Base-by-base conservation (phyloP, 2,888 invertebrate genomes). In the Amitus sp. region DNA sequence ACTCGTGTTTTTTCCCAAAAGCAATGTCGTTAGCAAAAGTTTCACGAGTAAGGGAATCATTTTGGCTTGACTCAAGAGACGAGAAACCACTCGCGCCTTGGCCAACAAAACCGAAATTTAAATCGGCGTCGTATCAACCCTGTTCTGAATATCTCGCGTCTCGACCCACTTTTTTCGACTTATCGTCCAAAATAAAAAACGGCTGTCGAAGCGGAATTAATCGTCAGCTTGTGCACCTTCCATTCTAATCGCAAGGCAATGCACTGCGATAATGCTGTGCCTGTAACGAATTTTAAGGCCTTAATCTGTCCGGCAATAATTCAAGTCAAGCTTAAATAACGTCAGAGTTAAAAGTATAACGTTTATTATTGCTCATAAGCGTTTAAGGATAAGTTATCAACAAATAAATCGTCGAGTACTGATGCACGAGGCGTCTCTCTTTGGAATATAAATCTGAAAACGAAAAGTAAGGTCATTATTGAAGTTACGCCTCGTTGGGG, bases 161-260 rank as follows among this genome's bases (percentile, higher is more conserved):
- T 49, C 33, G 59, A 52, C 63, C 63, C 53, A 23, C 43, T 48
- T 63, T 56, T 59, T 43, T 15, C 19, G 15, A 17, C 37, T 64
- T 64, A 64, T 63, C 63, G 18, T 45, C 37, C 34, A 40, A 57
- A 46, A 51, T 46, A 55, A 58, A 54, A 59, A 58, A 49, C 50
- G 57, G 15, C 23, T 13, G 28, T 51, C 23, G 27, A 45, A 27
- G 5, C 5, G 2, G 2, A 45, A 45, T 45, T 45, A 13, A 27
- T 27, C 13, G 27, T n/a, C n/a, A n/a, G n/a, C n/a, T 9, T 13
- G 17, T 45, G 47, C 34, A 49, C 43, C 40, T 62, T 56, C 23
- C 51, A 51, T 42, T 47, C 12, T 20, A 43, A 43, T 19, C 43
- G 20, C 12, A 7, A 13, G 45, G 19, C 15, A 27, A 45, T 27